phyloP scores from a whole-genome alignment of 1,140 invertebrate genomes.

The Nymphalis io region DNA sequence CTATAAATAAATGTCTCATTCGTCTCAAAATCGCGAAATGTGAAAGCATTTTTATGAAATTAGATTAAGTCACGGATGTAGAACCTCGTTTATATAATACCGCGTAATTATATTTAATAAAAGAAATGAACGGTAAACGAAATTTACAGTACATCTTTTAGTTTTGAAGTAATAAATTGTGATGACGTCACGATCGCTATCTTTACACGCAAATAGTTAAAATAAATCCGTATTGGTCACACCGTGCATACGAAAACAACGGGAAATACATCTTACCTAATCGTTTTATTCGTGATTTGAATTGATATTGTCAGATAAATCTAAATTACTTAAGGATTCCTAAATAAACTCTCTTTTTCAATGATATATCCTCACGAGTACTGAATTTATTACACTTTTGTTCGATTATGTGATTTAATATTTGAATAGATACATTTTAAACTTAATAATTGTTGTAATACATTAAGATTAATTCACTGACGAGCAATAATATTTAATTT shows the following conservation, averaged over 20 bases:
- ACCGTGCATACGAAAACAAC: conserved; percentile 20
- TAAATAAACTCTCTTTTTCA: conserved; percentile 2
- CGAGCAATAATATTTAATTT: no score
- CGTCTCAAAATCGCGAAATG: no score
- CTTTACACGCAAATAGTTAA: conserved; percentile 18
- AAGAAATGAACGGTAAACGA: no score
- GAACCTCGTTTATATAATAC: no score
- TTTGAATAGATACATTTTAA: no score
- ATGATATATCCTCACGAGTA: not conserved
- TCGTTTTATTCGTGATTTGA: conserved; percentile 39
- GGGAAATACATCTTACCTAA: conserved; percentile 36
- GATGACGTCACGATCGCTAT: conserved; percentile 24
- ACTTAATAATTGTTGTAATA: no score
- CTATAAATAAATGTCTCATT: no score
- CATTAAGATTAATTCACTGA: no score
- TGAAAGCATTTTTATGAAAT: no score
- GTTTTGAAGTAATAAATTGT: conserved; percentile 24
- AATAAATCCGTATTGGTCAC: conserved; percentile 16
- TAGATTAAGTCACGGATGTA: no score
- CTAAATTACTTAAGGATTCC: conserved; percentile 14
- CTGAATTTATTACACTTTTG: not conserved
- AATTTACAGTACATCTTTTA: conserved; percentile 7
- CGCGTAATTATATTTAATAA: no score
- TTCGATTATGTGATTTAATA: no score
- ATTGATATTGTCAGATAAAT: conserved; percentile 30